Conservation (phyloP, 2,113 vertebrate species). For the Corapipo altera region DNA sequence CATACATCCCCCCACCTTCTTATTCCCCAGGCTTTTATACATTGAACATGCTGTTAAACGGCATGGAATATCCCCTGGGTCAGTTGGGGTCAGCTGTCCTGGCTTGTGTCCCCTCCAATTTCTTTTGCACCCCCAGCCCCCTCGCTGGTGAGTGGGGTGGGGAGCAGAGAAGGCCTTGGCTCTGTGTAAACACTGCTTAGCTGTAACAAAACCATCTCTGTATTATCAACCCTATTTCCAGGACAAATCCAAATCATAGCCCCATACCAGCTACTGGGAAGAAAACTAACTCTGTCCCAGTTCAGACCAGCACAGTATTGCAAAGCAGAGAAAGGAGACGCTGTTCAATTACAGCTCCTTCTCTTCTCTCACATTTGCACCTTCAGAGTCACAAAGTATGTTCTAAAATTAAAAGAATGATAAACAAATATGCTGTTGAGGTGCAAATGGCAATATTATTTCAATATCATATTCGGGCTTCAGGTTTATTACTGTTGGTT, state of each 20-base stretch:
- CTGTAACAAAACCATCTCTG: not conserved
- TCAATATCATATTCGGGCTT: slow-evolving; percentile 8
- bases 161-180: not conserved
- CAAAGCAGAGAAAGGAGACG: not conserved
- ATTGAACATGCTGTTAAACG: not conserved
- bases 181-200: not conserved
- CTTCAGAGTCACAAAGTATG: not conserved
- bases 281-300: not conserved
- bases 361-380: not conserved
- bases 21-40: not conserved
- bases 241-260: not conserved
- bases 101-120: not conserved
- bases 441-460: not conserved
- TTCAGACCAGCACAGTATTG: not conserved
- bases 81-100: not conserved
- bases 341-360: not conserved
- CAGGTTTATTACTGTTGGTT: slow-evolving; percentile 10
- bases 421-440: not conserved
- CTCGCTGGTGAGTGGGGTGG: rapidly evolving
- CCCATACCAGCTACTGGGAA: not conserved
- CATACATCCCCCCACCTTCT: rapidly evolving
- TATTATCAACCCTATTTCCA: too few relatives aligned
- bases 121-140: not conserved
- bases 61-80: not conserved
- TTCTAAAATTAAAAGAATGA: not conserved